A percentile compares a stretch with the other conserved stretches of the same genome.
These are phyloP conservation scores for Podocnemis expansa DNA, from an alignment of 2,113 vertebrate species.

Conservation along the genomic window DNA sequence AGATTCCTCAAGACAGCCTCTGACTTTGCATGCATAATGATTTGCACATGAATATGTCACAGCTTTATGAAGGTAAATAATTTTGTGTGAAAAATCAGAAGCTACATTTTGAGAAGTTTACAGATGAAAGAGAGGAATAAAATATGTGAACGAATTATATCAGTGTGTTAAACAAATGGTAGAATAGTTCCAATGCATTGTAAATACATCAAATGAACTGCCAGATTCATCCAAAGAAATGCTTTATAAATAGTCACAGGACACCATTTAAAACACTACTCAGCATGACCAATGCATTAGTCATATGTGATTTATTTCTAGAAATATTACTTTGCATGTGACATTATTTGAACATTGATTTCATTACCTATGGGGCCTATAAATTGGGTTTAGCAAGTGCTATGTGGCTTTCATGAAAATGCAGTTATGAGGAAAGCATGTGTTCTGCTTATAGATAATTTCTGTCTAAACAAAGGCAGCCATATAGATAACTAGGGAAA, in stretches of 20 bases:
- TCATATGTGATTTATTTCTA: conserved; percentile 16
- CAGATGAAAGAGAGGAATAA: not conserved
- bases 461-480: not conserved
- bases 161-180: not conserved
- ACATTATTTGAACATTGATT: conserved; percentile 35
- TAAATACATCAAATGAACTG: not conserved
- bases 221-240: not conserved
- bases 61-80: not conserved
- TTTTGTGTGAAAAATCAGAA: not conserved
- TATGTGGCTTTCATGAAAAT: not conserved
- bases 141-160: not conserved
- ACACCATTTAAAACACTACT: not conserved
- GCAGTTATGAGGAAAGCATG: not conserved
- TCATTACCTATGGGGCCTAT: not conserved
- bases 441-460: not conserved
- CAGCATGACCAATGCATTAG: conserved; percentile 12
- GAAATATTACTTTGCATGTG: conserved; percentile 17
- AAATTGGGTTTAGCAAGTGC: conserved; percentile 2
- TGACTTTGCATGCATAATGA: not conserved
- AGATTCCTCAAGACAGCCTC: not conserved
- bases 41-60: not conserved
- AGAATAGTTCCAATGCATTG: not conserved
- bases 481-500: not conserved
- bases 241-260: conserved; percentile 23
- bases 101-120: not conserved